Evolutionary conservation across 1,140 invertebrate species (phyloP), one percentile per base, ranked within the genome.

Genomic region (Ceratosolen solmsi): DNA sequence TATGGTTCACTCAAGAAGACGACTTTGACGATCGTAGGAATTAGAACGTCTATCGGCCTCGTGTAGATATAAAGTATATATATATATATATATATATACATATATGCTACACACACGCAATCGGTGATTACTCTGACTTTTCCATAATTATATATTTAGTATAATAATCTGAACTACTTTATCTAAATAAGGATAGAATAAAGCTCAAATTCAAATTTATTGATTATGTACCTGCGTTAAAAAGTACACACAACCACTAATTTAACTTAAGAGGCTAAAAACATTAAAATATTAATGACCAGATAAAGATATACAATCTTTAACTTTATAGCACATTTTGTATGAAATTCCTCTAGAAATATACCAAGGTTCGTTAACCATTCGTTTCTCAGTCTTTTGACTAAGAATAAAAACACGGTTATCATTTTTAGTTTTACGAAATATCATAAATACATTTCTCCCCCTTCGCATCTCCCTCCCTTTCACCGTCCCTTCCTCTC

Each of bases 1-100:
- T 82, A 82, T 71, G 65, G 54, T 51, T 77, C 54, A 49, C 73
- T 76, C 30, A 25, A 54, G 27, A n/a, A 51, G 41, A 75, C 60
- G 80, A 58, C 33, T 76, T 82, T 82, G 80, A 82, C 74, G 74
- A 82, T 82, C 80, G 63, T 22, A 65, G 38, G 54, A 82, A 82
- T 82, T 82, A 82, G 80, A 82, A 46, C 51, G 51, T 0, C 30
- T 76, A 82, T 76, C 80, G 51, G 17, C 5, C 51, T 36, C 36
- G 70, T 79, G 27, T 78, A 15, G 41, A 58, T 56, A 68, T 8
- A 1, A 33, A 9, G 51, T 4, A 11, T 11, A 22, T 2, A 22
- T 54, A 27, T 7, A 58, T 13, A 58, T 27, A 68, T 68, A 36
- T 72, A 72, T 72, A 49, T 51, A 51, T 27, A 38, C 54, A 17